These are phyloP conservation scores for Brachirus orientalis DNA, from an alignment of 2,113 vertebrate genomes.

Conservation along the genomic window DNA sequence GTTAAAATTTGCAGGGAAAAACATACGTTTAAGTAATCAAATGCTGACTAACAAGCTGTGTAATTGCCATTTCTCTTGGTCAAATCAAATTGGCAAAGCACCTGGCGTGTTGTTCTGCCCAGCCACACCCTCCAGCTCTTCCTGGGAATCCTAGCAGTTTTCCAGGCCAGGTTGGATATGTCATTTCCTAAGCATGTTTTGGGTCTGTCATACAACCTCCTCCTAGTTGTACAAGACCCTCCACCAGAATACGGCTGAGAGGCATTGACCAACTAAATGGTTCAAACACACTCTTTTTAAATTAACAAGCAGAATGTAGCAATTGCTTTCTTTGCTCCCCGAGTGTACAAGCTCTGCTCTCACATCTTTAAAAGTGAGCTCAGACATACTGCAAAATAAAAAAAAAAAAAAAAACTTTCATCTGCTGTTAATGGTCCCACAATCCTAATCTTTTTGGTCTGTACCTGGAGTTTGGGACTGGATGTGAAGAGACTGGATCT, in stretches of 20 bases:
- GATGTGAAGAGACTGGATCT: neutral
- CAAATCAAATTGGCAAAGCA: slow-evolving; percentile 3
- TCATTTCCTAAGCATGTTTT: neutral
- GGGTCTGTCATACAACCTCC: neutral
- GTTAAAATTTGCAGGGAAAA: neutral
- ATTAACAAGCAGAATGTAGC: neutral
- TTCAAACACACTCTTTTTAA: neutral
- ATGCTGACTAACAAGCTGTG: neutral
- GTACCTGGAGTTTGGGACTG: neutral
- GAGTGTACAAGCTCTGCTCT: neutral
- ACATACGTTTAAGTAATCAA: neutral
- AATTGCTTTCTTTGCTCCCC: neutral
- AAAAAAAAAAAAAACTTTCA: neutral
- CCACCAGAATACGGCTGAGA: neutral
- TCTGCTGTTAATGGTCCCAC: neutral
- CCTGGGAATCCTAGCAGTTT: neutral
- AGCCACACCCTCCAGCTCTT: slow-evolving; percentile 5
- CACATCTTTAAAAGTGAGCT: neutral
- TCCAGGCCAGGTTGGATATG: slow-evolving; percentile 6
- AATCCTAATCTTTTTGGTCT: neutral
- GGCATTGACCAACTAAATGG: neutral
- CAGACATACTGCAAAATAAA: neutral
- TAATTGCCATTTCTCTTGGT: slow-evolving; percentile 11
- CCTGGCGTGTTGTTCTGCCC: neutral
- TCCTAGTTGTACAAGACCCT: neutral